Evolutionary conservation across 2,888 invertebrate species (phyloP).

Genomic region (Tipula helvola): DNA sequence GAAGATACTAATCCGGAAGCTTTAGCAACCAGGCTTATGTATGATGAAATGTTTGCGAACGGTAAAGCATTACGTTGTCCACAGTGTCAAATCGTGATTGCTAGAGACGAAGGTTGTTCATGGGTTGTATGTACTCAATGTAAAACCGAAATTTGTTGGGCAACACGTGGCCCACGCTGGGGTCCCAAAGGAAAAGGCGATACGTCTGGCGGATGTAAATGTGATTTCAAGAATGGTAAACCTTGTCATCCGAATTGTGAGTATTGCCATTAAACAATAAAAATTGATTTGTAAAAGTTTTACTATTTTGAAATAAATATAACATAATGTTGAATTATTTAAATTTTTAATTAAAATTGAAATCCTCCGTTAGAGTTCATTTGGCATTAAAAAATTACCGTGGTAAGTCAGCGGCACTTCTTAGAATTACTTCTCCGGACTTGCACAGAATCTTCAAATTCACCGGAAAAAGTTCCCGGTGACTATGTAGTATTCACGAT

Average conservation of each 20-base stretch:
- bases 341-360: background rate
- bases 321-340: background rate
- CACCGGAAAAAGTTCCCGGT: too few relatives aligned
- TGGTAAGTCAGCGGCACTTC: too few relatives aligned
- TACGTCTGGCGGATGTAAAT: slow-evolving; percentile 13
- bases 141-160: slow-evolving; percentile 90
- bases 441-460: too few relatives aligned
- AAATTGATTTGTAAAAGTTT: background rate
- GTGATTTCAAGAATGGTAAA: slow-evolving; percentile 7
- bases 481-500: too few relatives aligned
- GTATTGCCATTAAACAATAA: slow-evolving; percentile 14
- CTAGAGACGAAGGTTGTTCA: slow-evolving; percentile 89
- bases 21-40: background rate
- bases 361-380: too few relatives aligned
- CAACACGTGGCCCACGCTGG: slow-evolving; percentile 47
- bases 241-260: slow-evolving; percentile 14
- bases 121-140: slow-evolving; percentile 84
- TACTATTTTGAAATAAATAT: background rate
- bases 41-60: background rate
- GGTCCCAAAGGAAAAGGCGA: slow-evolving; percentile 14
- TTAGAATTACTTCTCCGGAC: too few relatives aligned
- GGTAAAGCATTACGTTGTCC: background rate
- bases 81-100: slow-evolving; percentile 41
- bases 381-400: too few relatives aligned
- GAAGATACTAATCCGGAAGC: background rate